Base-by-base conservation (phyloP, 2,113 vertebrate genomes). In the Lepus timidus region DNA sequence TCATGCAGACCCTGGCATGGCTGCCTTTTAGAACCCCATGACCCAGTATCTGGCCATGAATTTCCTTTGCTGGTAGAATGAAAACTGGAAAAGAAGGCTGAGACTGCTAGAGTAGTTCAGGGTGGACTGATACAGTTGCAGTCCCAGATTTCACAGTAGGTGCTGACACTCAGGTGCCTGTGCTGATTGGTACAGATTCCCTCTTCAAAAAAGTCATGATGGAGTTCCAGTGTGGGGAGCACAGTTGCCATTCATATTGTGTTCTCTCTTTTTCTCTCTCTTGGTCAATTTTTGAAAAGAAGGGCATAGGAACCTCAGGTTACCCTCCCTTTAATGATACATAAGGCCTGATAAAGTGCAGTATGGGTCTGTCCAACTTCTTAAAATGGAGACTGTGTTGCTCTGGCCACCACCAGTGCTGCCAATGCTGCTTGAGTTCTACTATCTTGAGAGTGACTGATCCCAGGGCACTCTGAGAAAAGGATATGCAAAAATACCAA, bases 21-120 rank as follows among this genome's bases (percentile, higher is more conserved):
- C 11, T 61, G 11, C 29, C 33, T 4, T 2, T 0, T 36, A 65
- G 20, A 12, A 31, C 8, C 0, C 9, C 1, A 11, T 16, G 11
- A 22, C 33, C n/a, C 23, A n/a, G 17, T 36, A 61, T 13, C 36
- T 62, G 27, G 65, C 29, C 36, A 82, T 44, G 22, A 36, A 58
- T 89, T 90, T 51, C 9, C 49, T 79, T 7, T 27, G n/a, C 33
- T 84, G 6, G 36, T 10, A 82, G 19, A 84, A 44, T 55, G 25
- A 70, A 67, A 49, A 80, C 64, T 55, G 29, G 83, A 51, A 19
- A 55, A 58, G 36, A 3, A 78, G 36, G 31, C 25, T 68, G 31
- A 9, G 13, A 68, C 31, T n/a, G 3, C 10, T 14, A 36, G 27
- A 31, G 31, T 67, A 11, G 6, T 76, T 23, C 33, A 78, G 31